These are phyloP conservation scores for Premnoplex brunnescens DNA, from an alignment of 2,797 vertebrate genomes.

Conservation along the genomic window DNA sequence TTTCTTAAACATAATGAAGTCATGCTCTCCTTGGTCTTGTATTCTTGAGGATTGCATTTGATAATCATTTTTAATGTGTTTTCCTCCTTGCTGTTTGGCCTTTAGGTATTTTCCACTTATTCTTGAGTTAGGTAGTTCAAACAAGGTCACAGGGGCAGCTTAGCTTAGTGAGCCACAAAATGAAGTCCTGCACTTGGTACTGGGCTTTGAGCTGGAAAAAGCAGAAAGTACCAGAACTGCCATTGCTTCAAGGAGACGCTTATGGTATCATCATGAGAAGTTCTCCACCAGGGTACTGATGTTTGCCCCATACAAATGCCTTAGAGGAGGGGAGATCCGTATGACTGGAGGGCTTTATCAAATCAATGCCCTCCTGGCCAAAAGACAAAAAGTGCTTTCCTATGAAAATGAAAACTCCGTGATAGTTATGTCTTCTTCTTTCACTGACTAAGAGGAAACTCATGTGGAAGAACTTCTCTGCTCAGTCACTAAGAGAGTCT, in stretches of 20 bases:
- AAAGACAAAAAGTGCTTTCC: neutral
- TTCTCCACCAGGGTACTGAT: neutral
- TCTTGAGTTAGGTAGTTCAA: neutral
- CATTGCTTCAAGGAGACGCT: neutral
- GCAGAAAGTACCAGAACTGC: neutral
- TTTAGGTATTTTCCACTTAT: conserved; percentile 40
- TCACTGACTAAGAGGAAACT: neutral
- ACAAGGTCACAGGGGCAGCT: neutral
- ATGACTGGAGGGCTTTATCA: neutral
- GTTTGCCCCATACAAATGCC: neutral
- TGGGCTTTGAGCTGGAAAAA: neutral
- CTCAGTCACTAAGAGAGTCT: neutral
- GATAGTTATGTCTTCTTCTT: neutral
- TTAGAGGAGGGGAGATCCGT: neutral
- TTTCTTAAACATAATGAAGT: conserved; percentile 22
- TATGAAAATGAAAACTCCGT: neutral
- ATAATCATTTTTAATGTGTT: conserved; percentile 1
- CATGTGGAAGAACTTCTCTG: neutral
- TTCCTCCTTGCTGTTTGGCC: neutral
- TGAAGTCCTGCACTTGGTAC: neutral
- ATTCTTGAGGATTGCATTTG: neutral
- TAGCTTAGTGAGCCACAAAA: neutral
- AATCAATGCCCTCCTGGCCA: neutral
- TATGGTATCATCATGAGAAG: neutral
- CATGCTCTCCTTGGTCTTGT: conserved; percentile 15